Evolutionary conservation across 2,797 vertebrate genomes (phyloP), one percentile per base, ranked within the genome.

Genomic region (Cryptoblepharus egeriae): DNA sequence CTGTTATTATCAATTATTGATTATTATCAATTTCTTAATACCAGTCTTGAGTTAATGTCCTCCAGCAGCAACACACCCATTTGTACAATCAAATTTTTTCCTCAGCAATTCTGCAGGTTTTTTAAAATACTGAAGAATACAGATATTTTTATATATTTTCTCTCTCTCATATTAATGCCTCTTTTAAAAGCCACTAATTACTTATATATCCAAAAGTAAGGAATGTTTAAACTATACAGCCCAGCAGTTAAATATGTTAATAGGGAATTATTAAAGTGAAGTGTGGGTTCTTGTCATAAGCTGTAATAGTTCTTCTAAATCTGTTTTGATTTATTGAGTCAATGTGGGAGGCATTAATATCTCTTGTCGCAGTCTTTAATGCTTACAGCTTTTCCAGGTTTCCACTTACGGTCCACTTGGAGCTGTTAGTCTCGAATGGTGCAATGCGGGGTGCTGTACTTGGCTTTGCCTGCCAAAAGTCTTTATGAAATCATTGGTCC

Each of bases 251-350:
- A 79, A 68, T 58, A 73, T 42, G 1, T 84, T 84, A 75, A 83
- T 88, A 80, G 80, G 81, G 68, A 63, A 71, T 91, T 92, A 26
- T 70, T 83, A 76, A 86, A 89, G 90, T 87, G 85, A 88, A 91
- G 84, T 71, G 13, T 77, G 78, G 73, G 52, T 77, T 83, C 89
- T 1, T 86, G 80, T 83, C 10, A 81, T 82, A 77, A 1, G 32
- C 88, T 83, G 26, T 30, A n/a, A 64, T 80, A 65, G 52, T 84
- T 85, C 86, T 83, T 80, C 79, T 87, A 77, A 87, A 86, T 77
- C n/a, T 12, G 1, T 24, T 70, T 61, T 84, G 82, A 89, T 89
- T 89, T 89, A 92, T 92, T 84, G 77, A 32, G 1, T 81, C 83
- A 76, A 39, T 42, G 57, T 84, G 83, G 86, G 71, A 79, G 75